Evolutionary conservation across 2,888 invertebrate species (phyloP), one percentile per base, ranked within the genome.

Genomic region (Argyresthia albistria): DNA sequence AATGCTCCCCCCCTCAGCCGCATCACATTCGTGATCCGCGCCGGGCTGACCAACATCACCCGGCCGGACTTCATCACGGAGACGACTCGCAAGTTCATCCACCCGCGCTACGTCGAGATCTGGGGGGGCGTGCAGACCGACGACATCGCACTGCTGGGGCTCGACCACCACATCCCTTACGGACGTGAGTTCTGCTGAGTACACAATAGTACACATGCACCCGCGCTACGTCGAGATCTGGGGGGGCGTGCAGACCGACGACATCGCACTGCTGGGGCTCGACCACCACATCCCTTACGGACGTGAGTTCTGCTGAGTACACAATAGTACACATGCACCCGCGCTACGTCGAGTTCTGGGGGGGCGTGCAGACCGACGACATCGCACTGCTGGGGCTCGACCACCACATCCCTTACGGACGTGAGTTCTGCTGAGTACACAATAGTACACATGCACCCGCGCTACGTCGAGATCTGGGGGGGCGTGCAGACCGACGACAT

Each of bases 401-500:
- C 36, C 43, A 62, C 0, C 1, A 43, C 54, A 66, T 83, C 0
- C 51, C 59, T 0, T 80, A 70, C 51, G 64, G 72, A 47, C 60
- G 83, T 82, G 46, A 72, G 80, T 54, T 43, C 8, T 15, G 35
- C 25, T 43, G 14, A 8, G 35, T n/a, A n/a, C n/a, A n/a, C n/a
- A n/a, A n/a, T n/a, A n/a, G n/a, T n/a, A n/a, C n/a, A n/a, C 69
- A 73, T 83, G 58, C 70, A 81, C 59, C 79, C 78, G 0, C 47
- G 51, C 0, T 84, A 84, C 70, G 57, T 60, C 52, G 80, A 78
- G 58, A 52, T 57, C 50, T 14, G 45, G 0, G 73, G 61, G 2
- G 70, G 70, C 0, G 83, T 81, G 1, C 82, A 82, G 64, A 75
- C 79, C 0, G 68, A 69, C 25, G 83, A 83, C 57, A 74, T 83